Percentiles rank a stretch among this genome's conserved stretches.
Conservation (phyloP, 2,797 vertebrate species). For the Clarias fuscus region DNA sequence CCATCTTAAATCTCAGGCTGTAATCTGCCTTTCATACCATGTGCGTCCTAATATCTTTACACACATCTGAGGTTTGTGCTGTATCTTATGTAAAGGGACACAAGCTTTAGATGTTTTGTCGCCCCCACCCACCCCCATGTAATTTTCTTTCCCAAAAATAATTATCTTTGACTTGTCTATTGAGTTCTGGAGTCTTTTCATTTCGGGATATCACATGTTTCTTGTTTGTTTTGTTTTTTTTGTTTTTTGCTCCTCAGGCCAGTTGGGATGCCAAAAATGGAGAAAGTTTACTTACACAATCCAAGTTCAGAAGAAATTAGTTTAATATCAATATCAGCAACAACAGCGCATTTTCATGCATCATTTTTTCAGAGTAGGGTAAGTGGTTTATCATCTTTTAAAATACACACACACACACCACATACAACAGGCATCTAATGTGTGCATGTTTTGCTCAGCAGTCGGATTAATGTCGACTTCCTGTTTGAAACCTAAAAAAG, state of each 20-base stretch:
- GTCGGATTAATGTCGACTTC: constrained; percentile 36
- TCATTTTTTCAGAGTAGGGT: constrained; percentile 99
- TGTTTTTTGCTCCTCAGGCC: constrained; percentile 85
- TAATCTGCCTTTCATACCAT: constrained; percentile 15
- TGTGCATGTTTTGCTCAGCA: background rate
- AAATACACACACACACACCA: background rate
- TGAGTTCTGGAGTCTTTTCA: background rate
- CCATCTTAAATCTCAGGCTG: constrained; percentile 14
- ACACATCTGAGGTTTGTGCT: background rate
- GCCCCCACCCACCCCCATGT: background rate
- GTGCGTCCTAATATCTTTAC: background rate
- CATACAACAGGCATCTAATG: background rate
- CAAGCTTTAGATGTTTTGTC: background rate
- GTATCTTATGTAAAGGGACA: background rate
- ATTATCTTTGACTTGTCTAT: background rate
- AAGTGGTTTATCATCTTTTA: constrained; percentile 68
- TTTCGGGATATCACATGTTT: background rate
- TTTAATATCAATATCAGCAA: constrained; percentile 99
- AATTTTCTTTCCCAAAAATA: background rate
- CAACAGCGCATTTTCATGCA: constrained; percentile 98
- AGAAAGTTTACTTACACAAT: constrained; percentile 99
- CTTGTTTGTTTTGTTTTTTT: constrained; percentile 28
- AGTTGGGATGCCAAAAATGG: constrained; percentile 99
- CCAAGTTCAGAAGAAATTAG: constrained; percentile 99
- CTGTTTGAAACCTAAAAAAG: constrained; percentile 29